Conservation (phyloP, 2,888 invertebrate species). For the Machimus rusticus region DNA sequence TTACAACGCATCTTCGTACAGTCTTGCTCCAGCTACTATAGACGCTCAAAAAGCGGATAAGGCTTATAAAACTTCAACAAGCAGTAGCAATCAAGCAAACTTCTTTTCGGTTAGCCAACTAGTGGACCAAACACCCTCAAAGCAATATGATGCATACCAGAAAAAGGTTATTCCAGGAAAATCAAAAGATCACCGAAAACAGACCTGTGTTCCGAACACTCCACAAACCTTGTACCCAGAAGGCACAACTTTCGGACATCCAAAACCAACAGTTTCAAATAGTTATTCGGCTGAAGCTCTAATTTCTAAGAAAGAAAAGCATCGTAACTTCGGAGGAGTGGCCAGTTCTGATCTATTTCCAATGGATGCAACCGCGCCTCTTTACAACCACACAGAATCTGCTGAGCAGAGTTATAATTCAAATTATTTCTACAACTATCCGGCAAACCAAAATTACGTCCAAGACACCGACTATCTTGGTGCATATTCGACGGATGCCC, state of each 20-base stretch:
- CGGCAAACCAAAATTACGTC: slow-evolving; percentile 46
- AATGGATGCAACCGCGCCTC: not conserved
- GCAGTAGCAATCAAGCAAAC: slow-evolving; percentile 54
- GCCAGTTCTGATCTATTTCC: slow-evolving; percentile 40
- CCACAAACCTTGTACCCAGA: not conserved
- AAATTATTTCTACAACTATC: slow-evolving; percentile 49
- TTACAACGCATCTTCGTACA: not conserved
- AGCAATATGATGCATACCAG: slow-evolving; percentile 35
- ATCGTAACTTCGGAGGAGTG: slow-evolving; percentile 21
- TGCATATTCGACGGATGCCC: slow-evolving; percentile 25
- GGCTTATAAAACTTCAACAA: slow-evolving; percentile 47
- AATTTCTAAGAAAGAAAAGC: slow-evolving; percentile 49
- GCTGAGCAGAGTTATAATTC: slow-evolving; percentile 34
- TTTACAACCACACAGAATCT: not conserved
- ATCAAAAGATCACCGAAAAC: not conserved
- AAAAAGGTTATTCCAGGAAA: not conserved
- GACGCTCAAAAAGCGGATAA: slow-evolving; percentile 38
- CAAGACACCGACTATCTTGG: slow-evolving; percentile 49
- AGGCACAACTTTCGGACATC: not conserved
- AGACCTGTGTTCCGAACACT: not conserved
- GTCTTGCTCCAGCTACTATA: not conserved
- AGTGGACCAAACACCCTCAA: slow-evolving; percentile 63
- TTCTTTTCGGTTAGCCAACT: slow-evolving; percentile 72
- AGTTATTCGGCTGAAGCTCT: slow-evolving; percentile 52
- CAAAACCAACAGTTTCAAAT: slow-evolving; percentile 48